These are phyloP conservation scores for Chaetodon auriga DNA, from an alignment of 2,113 vertebrate species.

Conservation along the genomic window DNA sequence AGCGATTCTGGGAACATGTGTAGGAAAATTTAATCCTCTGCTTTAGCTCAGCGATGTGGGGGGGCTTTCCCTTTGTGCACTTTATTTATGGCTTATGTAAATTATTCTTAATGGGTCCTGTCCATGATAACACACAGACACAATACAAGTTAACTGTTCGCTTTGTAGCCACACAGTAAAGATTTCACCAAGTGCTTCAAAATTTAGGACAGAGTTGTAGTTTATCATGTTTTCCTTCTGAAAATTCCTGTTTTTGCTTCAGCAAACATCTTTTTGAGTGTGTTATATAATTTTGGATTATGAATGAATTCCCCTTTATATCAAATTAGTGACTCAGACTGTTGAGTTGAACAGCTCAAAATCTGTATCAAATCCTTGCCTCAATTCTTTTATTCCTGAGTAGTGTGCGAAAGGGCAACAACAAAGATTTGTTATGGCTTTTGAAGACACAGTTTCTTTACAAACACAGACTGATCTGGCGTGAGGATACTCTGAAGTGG, in stretches of 20 bases:
- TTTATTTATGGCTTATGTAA: conserved; percentile 73
- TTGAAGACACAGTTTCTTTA: not conserved
- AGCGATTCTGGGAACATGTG: conserved; percentile 71
- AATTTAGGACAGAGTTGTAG: not conserved
- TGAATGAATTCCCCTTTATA: not conserved
- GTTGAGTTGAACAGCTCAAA: not conserved
- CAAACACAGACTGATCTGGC: not conserved
- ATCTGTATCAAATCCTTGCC: not conserved
- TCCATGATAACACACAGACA: conserved; percentile 25
- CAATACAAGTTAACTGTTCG: conserved; percentile 11
- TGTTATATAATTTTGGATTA: not conserved
- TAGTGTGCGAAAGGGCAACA: not conserved
- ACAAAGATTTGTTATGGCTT: not conserved
- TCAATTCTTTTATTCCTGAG: not conserved
- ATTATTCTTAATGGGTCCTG: conserved; percentile 63
- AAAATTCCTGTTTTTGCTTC: not conserved
- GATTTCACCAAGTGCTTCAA: not conserved
- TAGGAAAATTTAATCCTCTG: conserved; percentile 79
- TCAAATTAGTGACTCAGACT: not conserved
- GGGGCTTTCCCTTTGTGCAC: conserved; percentile 67
- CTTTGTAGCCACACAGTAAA: not conserved
- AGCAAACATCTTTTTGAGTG: too few relatives aligned
- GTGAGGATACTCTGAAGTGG: not conserved
- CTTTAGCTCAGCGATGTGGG: conserved; percentile 55
- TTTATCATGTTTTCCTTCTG: not conserved